phyloP scores from a whole-genome alignment of 2,888 invertebrate genomes.

The Ophion slaviceki region DNA sequence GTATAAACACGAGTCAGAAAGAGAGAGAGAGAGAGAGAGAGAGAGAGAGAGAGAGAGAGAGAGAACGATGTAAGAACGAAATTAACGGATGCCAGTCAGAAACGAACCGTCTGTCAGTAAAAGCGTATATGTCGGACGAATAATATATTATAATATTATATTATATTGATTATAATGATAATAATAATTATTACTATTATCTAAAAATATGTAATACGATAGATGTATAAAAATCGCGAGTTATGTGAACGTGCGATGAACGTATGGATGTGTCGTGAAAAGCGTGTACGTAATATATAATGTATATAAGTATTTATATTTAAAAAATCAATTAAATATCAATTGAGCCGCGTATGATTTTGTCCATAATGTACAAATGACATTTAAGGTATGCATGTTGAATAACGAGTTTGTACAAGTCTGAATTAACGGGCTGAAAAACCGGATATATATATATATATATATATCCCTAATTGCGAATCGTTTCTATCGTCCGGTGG shows the following conservation, averaged over 20 bases:
- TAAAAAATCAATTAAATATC: conserved; percentile 38
- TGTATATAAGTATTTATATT: conserved; percentile 66
- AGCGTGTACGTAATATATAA: conserved; percentile 47
- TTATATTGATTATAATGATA: conserved; percentile 40
- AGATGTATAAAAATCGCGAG: conserved; percentile 41
- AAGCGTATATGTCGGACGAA: conserved; percentile 71
- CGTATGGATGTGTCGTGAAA: conserved; percentile 60
- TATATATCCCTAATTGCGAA: background rate
- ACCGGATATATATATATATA: background rate
- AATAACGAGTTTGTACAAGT: conserved; percentile 15
- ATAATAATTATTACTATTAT: conserved; percentile 51
- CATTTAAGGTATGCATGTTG: background rate
- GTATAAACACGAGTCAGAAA: background rate
- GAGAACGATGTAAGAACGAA: conserved; percentile 18
- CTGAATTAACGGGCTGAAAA: background rate
- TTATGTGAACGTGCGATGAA: conserved; percentile 39
- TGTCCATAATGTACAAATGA: conserved; percentile 22
- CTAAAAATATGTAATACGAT: conserved; percentile 53
- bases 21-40: conserved; percentile 35
- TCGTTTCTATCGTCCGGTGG: conserved; percentile 12
- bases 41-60: background rate
- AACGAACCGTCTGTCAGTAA: conserved; percentile 72
- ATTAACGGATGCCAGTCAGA: conserved; percentile 68
- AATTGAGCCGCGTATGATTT: conserved; percentile 5
- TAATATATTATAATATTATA: conserved; percentile 65